Conservation (phyloP, 2,797 vertebrate species). For the Spea hammondii region DNA sequence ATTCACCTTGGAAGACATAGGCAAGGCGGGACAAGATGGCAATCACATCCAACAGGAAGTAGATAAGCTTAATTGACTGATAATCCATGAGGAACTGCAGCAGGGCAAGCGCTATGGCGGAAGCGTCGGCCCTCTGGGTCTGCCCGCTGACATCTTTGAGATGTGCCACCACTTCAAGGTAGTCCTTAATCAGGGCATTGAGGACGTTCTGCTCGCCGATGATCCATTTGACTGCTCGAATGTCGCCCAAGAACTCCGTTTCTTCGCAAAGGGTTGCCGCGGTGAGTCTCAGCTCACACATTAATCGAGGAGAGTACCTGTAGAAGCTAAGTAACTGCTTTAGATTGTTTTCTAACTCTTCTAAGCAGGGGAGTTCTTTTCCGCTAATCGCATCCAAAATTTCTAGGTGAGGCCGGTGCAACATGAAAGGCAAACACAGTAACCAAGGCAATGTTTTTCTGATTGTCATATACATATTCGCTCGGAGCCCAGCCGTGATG, state of each 20-base stretch:
- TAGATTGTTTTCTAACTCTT: constrained; percentile 93
- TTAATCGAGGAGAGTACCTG: constrained; percentile 89
- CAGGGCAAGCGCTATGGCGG: constrained; percentile 89
- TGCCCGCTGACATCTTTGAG: constrained; percentile 91
- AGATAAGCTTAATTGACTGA: constrained; percentile 93
- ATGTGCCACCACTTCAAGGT: constrained; percentile 92
- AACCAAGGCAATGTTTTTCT: constrained; percentile 91
- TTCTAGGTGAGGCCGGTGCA: constrained; percentile 90
- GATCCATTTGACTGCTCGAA: constrained; percentile 89
- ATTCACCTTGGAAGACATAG: constrained; percentile 89
- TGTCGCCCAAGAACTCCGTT: constrained; percentile 91
- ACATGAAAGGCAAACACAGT: constrained; percentile 90
- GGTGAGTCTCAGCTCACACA: constrained; percentile 84
- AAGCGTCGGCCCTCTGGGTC: constrained; percentile 86
- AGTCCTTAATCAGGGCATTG: constrained; percentile 93
- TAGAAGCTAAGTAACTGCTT: constrained; percentile 96
- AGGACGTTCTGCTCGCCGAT: constrained; percentile 93
- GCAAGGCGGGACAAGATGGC: constrained; percentile 89
- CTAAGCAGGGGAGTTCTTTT: constrained; percentile 90
- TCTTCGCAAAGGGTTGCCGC: constrained; percentile 90
- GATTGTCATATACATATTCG: constrained; percentile 84
- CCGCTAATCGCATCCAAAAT: constrained; percentile 91
- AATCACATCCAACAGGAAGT: constrained; percentile 92
- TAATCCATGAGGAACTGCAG: constrained; percentile 96
- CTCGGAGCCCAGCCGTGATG: constrained; percentile 81